Evolutionary conservation across 2,797 vertebrate genomes (phyloP).

Genomic region (Aeoliscus strigatus): DNA sequence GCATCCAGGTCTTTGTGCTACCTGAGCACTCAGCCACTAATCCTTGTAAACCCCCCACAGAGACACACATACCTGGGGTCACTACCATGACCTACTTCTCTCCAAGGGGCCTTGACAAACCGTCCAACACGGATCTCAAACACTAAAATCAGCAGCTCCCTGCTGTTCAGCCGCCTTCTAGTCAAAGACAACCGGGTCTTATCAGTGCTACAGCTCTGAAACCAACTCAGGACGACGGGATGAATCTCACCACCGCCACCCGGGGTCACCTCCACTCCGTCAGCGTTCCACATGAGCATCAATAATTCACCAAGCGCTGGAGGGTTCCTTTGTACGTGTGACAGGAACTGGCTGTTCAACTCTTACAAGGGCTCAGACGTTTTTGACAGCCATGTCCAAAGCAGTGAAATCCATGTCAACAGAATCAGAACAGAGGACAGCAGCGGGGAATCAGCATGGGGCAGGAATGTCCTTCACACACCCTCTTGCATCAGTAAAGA

Average conservation of each 20-base stretch:
- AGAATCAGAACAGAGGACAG: slow-evolving; percentile 34
- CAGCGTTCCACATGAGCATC: slow-evolving; percentile 54
- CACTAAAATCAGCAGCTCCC: slow-evolving; percentile 7
- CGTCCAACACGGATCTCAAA: slow-evolving; percentile 20
- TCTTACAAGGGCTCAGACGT: slow-evolving; percentile 28
- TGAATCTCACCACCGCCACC: slow-evolving; percentile 27
- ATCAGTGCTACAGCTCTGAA: slow-evolving; percentile 34
- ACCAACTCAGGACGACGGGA: slow-evolving; percentile 17
- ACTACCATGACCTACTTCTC: slow-evolving; percentile 55
- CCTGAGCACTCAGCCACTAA: slow-evolving; percentile 50
- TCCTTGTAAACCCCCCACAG: slow-evolving; percentile 53
- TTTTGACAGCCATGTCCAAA: slow-evolving; percentile 43
- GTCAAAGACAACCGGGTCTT: slow-evolving; percentile 40
- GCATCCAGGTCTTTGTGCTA: slow-evolving; percentile 47
- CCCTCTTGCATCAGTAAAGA: no score
- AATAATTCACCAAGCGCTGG: slow-evolving; percentile 70
- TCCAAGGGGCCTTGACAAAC: slow-evolving; percentile 14
- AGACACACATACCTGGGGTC: slow-evolving; percentile 58
- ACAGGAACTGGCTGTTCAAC: slow-evolving; percentile 53
- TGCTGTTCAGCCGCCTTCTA: slow-evolving; percentile 6
- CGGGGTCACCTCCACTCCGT: slow-evolving; percentile 47
- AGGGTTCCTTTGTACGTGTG: slow-evolving; percentile 65
- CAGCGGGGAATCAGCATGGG: slow-evolving; percentile 14
- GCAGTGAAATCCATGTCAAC: slow-evolving; percentile 43
- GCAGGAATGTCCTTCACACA: slow-evolving; percentile 13